Percentiles rank a stretch among this genome's conserved stretches.
phyloP scores from a whole-genome alignment of 2,797 vertebrate genomes.

The Presbytis comata region DNA sequence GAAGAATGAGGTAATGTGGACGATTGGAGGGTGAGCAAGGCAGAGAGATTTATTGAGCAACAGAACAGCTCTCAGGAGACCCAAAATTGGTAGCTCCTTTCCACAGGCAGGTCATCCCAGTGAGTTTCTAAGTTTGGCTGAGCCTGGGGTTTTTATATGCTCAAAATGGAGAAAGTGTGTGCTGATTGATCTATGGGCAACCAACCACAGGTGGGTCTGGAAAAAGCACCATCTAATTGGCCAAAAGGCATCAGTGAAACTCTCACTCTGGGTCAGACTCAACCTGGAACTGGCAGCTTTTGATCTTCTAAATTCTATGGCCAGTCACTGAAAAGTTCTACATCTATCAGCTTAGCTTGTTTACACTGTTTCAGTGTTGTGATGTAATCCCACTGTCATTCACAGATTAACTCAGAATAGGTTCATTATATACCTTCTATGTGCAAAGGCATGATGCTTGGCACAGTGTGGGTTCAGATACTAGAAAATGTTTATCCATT shows the following conservation, averaged over 20 bases:
- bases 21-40: not conserved
- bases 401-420: not conserved
- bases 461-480: not conserved
- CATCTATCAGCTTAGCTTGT: not conserved
- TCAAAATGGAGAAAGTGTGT: not conserved
- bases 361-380: not conserved
- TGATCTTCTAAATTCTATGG: not conserved
- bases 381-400: not conserved
- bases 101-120: not conserved
- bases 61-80: not conserved
- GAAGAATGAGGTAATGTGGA: not conserved
- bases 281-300: too few species aligned
- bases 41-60: not conserved
- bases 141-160: not conserved
- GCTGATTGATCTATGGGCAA: not conserved
- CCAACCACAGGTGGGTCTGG: too few species aligned
- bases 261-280: too few species aligned
- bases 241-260: too few species aligned
- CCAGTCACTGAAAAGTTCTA: not conserved
- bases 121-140: not conserved
- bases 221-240: too few species aligned
- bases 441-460: not conserved
- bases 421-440: not conserved
- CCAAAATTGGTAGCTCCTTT: not conserved
- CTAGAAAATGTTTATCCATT: not conserved